Conservation (phyloP, 2,888 invertebrate genomes). For the Troides helena region DNA sequence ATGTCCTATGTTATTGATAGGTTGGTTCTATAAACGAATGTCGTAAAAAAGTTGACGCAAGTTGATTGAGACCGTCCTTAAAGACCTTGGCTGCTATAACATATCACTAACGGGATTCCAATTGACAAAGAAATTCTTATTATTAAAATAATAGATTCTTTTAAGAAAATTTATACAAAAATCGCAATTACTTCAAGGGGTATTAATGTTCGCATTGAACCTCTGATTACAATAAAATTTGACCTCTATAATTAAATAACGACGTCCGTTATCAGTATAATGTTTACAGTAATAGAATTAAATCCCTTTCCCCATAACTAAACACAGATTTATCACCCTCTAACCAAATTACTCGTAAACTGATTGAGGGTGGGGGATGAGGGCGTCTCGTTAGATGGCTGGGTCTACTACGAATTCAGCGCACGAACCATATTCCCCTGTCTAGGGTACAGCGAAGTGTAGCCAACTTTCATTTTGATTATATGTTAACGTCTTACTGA, state of each 20-base stretch:
- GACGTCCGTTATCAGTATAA: conserved; percentile 54
- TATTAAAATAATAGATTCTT: not conserved
- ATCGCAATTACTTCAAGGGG: not conserved
- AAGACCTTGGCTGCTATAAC: conserved; percentile 12
- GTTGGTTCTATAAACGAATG: conserved; percentile 34
- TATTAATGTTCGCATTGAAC: conserved; percentile 1
- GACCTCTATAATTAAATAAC: conserved; percentile 66
- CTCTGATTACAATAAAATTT: conserved; percentile 51
- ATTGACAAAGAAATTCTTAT: not conserved
- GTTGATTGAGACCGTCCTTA: conserved; percentile 43
- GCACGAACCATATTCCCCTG: conserved; percentile 38
- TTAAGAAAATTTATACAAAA: not conserved
- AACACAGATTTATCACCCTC: conserved; percentile 76
- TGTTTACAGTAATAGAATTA: conserved; percentile 64
- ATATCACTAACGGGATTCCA: conserved; percentile 30
- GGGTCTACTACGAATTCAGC: conserved; percentile 59
- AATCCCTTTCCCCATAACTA: conserved; percentile 55
- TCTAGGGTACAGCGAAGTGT: conserved; percentile 32
- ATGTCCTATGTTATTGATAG: conserved; percentile 20
- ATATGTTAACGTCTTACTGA: conserved; percentile 19
- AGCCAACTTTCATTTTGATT: conserved; percentile 24
- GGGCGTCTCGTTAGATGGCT: conserved; percentile 50
- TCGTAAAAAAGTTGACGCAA: conserved; percentile 32
- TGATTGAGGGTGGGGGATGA: conserved; percentile 57
- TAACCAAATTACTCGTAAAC: conserved; percentile 71